Evolutionary conservation across 2,113 vertebrate species (phyloP).

Genomic region (Phodopus roborovskii): DNA sequence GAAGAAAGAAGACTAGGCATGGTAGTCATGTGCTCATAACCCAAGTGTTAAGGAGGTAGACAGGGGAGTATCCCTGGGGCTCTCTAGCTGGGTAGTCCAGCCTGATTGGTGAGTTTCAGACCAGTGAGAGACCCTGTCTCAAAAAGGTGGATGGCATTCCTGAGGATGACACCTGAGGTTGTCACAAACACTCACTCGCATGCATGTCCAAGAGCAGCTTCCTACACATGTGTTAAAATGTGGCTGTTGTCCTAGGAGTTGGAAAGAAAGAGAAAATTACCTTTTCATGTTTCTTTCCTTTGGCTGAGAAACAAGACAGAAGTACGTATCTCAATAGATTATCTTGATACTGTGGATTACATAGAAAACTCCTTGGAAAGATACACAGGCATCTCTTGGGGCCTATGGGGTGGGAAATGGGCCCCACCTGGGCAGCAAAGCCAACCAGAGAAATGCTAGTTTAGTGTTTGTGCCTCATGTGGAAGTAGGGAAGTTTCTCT

Average conservation of each 20-base stretch:
- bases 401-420: neutral
- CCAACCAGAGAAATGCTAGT: neutral
- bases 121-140: neutral
- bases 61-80: neutral
- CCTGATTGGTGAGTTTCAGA: neutral
- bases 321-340: conserved; percentile 53
- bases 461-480: neutral
- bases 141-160: neutral
- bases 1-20: neutral
- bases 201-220: neutral
- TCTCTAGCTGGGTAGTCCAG: neutral
- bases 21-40: too few species aligned
- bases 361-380: conserved; percentile 3
- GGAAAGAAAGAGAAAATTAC: neutral
- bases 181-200: neutral
- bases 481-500: neutral
- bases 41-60: neutral
- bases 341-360: conserved; percentile 39
- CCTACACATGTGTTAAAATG: neutral
- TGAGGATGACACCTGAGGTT: neutral
- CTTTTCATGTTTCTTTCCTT: neutral
- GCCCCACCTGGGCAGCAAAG: neutral
- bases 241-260: neutral
- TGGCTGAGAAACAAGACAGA: conserved; percentile 36
- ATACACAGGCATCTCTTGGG: neutral